These are phyloP conservation scores for Cephalophus harveyi DNA, from an alignment of 2,113 vertebrate species.

Conservation along the genomic window DNA sequence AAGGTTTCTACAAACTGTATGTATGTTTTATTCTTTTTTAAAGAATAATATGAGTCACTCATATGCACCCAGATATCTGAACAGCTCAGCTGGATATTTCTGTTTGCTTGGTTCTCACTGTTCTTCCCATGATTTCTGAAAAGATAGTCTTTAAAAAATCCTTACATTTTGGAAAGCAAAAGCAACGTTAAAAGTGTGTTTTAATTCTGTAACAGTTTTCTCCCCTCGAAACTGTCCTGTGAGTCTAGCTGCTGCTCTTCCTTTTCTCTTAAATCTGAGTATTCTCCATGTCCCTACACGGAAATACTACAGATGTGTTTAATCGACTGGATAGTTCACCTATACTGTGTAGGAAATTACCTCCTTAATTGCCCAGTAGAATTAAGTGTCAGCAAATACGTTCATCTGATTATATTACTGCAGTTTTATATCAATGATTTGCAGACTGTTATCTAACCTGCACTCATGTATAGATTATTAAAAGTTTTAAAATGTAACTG, in stretches of 20 bases:
- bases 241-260: not conserved
- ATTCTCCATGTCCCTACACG: not conserved
- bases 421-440: too few relatives aligned
- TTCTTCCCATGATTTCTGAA: not conserved
- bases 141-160: not conserved
- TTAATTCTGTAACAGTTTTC: not conserved
- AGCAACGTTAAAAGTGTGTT: not conserved
- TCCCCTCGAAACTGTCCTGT: not conserved
- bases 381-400: too few relatives aligned
- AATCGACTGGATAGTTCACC: not conserved
- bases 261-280: not conserved
- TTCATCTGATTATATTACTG: too few relatives aligned
- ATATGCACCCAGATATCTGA: not conserved
- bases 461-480: too few relatives aligned
- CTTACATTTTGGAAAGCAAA: conserved; percentile 26
- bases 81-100: conserved; percentile 16
- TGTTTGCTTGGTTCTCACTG: not conserved
- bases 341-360: conserved; percentile 40
- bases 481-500: too few relatives aligned
- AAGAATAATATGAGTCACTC: conserved; percentile 37
- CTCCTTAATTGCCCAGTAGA: not conserved
- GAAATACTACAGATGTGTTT: not conserved
- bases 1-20: conserved; percentile 33
- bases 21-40: not conserved
- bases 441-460: too few relatives aligned